phyloP scores from a whole-genome alignment of 2,113 vertebrate genomes.

The Pandion haliaetus region DNA sequence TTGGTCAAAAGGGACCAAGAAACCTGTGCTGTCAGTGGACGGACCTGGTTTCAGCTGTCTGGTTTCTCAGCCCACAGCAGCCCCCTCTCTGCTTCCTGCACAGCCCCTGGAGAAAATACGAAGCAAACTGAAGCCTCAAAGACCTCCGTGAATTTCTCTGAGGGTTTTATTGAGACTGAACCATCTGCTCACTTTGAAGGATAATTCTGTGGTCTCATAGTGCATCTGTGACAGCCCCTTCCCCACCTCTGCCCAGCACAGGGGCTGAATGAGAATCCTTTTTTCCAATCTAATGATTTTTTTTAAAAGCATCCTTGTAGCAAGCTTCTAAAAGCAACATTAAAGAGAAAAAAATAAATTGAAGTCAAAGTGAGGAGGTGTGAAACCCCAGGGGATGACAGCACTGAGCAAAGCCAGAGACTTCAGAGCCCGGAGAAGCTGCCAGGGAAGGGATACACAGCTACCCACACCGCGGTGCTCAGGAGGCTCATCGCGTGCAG shows the following conservation, averaged over 20 bases:
- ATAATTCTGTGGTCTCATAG: neutral
- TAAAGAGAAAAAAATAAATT: neutral
- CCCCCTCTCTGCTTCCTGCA: neutral
- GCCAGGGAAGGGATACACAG: neutral
- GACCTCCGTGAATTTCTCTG: neutral
- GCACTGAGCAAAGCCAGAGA: neutral
- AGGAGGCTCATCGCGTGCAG: fast-evolving
- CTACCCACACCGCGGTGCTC: fast-evolving
- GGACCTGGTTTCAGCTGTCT: neutral
- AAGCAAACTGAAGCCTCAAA: neutral
- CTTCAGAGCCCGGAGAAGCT: neutral
- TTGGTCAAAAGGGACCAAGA: neutral
- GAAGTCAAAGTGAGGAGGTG: neutral
- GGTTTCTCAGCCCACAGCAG: neutral
- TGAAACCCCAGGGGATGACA: neutral
- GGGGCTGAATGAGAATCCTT: neutral
- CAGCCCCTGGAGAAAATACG: neutral
- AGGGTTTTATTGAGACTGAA: neutral
- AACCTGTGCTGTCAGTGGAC: neutral
- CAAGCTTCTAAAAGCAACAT: neutral
- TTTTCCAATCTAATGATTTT: neutral
- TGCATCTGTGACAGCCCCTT: neutral
- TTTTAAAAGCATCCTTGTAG: neutral
- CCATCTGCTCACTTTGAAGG: neutral
- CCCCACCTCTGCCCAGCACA: neutral